phyloP scores from a whole-genome alignment of 37 sponge, comb jelly and placozoan species.

The Eunapius fragilis region DNA sequence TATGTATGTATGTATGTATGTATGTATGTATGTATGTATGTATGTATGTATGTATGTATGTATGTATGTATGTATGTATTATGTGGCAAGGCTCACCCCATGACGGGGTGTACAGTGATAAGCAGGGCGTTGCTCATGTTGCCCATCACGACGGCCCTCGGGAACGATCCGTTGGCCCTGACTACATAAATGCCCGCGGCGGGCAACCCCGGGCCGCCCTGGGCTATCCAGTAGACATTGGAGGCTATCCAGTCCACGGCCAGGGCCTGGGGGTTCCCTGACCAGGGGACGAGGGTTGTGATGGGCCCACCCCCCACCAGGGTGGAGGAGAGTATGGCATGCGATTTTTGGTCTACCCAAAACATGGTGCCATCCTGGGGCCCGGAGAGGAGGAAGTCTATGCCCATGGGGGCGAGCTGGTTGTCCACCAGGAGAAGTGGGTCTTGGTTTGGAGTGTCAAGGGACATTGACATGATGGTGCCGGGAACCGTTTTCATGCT shows the following conservation, averaged over 20 bases:
- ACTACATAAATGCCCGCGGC: no score
- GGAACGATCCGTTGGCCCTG: no score
- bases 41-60: no score
- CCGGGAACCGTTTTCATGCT: no score
- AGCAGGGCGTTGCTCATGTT: no score
- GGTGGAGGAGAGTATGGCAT: background rate
- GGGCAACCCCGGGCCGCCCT: background rate
- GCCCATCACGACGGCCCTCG: no score
- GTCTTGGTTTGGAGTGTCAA: constrained; percentile 12
- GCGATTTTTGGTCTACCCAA: background rate
- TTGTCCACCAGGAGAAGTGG: constrained; percentile 6
- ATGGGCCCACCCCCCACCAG: background rate
- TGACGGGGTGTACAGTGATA: no score
- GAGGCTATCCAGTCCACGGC: constrained; percentile 80
- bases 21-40: no score
- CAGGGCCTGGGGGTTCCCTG: constrained; percentile 19
- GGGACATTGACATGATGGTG: constrained; percentile 39
- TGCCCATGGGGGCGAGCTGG: constrained; percentile 1
- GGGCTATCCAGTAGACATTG: constrained; percentile 69
- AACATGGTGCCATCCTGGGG: constrained; percentile 9
- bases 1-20: no score
- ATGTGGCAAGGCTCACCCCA: background rate
- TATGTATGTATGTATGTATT: no score
- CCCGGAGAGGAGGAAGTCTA: constrained; percentile 20
- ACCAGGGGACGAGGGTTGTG: background rate